Conservation (phyloP, 2,888 invertebrate genomes). For the Aproaerema taeniolella region DNA sequence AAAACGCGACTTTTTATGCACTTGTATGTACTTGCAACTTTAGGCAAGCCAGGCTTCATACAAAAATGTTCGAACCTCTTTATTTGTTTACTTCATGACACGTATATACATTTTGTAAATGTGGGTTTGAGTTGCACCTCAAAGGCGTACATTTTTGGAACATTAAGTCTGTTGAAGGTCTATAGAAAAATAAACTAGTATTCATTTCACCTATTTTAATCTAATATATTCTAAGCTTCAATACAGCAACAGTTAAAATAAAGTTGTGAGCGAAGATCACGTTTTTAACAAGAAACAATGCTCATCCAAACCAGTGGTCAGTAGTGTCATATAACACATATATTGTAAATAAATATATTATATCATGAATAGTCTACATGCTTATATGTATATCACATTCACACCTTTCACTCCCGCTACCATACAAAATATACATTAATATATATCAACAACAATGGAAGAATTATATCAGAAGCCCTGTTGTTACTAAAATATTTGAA, state of each 20-base stretch:
- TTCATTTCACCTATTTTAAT: slow-evolving; percentile 21
- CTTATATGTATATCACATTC: slow-evolving; percentile 34
- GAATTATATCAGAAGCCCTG: slow-evolving; percentile 63
- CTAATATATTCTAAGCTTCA: slow-evolving; percentile 34
- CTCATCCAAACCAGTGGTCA: slow-evolving; percentile 22
- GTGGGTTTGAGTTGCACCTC: no score
- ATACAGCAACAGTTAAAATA: no score
- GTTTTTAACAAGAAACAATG: slow-evolving; percentile 12
- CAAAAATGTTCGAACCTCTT: no score
- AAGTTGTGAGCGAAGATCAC: no score
- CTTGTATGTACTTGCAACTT: no score
- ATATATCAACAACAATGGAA: slow-evolving; percentile 64
- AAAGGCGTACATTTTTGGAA: no score
- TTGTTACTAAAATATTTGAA: slow-evolving; percentile 37
- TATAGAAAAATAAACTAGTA: slow-evolving; percentile 59
- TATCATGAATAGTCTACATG: slow-evolving; percentile 29
- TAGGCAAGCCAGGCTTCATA: slow-evolving; percentile 1
- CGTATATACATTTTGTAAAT: no score
- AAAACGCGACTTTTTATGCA: no score
- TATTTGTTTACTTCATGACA: no score
- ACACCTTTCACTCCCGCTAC: slow-evolving; percentile 36
- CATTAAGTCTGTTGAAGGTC: slow-evolving; percentile 40
- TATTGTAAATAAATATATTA: slow-evolving; percentile 40
- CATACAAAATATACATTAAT: slow-evolving; percentile 33
- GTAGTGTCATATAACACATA: slow-evolving; percentile 27